Conservation (phyloP, 2,888 invertebrate species). For the Lasioglossum calceatum region DNA sequence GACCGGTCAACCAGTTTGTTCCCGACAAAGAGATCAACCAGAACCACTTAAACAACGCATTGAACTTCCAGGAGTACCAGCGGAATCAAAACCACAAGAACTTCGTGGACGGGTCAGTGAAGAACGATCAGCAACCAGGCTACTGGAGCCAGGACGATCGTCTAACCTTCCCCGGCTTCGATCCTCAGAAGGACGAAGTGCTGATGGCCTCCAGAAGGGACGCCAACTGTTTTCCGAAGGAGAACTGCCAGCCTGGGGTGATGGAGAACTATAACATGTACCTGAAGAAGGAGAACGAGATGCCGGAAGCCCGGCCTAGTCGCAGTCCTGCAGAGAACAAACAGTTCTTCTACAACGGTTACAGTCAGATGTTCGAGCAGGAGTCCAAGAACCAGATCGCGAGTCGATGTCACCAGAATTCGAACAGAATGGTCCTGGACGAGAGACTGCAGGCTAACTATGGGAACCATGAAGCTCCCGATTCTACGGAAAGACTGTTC, state of each 20-base stretch:
- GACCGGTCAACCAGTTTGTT: constrained; percentile 64
- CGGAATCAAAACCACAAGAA: constrained; percentile 65
- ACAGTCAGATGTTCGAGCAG: constrained; percentile 67
- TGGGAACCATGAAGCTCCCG: constrained; percentile 63
- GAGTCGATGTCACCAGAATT: constrained; percentile 61
- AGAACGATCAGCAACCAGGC: constrained; percentile 66
- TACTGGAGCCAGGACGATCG: constrained; percentile 76
- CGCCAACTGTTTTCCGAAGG: constrained; percentile 55
- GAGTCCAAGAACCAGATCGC: constrained; percentile 54
- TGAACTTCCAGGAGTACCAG: constrained; percentile 67
- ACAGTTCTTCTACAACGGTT: constrained; percentile 58
- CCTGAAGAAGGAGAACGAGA: constrained; percentile 66
- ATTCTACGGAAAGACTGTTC: constrained; percentile 71
- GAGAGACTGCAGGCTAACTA: constrained; percentile 72
- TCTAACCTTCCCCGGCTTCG: constrained; percentile 70
- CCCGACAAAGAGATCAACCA: constrained; percentile 70
- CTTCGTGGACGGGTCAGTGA: constrained; percentile 54
- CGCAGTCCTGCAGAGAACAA: constrained; percentile 72
- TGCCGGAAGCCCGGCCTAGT: constrained; percentile 72
- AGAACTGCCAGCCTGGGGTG: constrained; percentile 50
- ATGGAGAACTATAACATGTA: constrained; percentile 46
- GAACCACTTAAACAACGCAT: constrained; percentile 48
- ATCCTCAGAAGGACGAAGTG: constrained; percentile 69
- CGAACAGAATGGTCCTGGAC: constrained; percentile 69
- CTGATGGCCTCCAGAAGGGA: constrained; percentile 53